These are phyloP conservation scores for Lophotriccus pileatus DNA, from an alignment of 2,797 vertebrate species.

Conservation along the genomic window DNA sequence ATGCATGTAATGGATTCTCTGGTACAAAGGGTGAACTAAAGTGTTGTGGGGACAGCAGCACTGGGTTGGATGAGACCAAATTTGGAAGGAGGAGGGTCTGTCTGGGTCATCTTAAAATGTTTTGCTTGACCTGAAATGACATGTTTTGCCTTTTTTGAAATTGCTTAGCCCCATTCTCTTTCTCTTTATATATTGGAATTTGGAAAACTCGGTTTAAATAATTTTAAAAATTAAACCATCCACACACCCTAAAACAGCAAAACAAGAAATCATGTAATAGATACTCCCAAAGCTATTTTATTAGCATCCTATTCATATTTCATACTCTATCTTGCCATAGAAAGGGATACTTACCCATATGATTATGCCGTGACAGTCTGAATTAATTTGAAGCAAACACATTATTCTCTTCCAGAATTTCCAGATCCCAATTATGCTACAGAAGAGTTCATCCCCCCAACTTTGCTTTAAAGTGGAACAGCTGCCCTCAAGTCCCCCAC, in stretches of 20 bases:
- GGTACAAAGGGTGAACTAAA: conserved; percentile 4
- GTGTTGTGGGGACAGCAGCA: background rate
- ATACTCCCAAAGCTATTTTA: background rate
- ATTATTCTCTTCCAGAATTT: background rate
- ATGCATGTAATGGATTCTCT: background rate
- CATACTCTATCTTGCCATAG: background rate
- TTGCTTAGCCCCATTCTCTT: background rate
- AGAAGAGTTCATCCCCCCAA: background rate
- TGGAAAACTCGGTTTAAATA: background rate
- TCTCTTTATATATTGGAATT: background rate
- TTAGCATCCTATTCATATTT: background rate
- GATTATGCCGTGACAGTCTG: background rate
- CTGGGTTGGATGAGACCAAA: background rate
- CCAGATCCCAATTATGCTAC: background rate
- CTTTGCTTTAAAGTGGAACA: background rate
- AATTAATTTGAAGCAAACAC: background rate
- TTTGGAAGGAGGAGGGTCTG: background rate
- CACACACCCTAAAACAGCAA: background rate
- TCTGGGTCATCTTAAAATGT: background rate
- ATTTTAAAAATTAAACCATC: background rate
- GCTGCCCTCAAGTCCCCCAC: background rate
- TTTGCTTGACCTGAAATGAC: background rate
- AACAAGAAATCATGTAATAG: background rate
- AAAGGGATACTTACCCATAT: background rate
- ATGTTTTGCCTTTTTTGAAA: background rate